Base-by-base conservation (phyloP, 64 coral and sea anemone genomes). In the Pachyseris speciosa region DNA sequence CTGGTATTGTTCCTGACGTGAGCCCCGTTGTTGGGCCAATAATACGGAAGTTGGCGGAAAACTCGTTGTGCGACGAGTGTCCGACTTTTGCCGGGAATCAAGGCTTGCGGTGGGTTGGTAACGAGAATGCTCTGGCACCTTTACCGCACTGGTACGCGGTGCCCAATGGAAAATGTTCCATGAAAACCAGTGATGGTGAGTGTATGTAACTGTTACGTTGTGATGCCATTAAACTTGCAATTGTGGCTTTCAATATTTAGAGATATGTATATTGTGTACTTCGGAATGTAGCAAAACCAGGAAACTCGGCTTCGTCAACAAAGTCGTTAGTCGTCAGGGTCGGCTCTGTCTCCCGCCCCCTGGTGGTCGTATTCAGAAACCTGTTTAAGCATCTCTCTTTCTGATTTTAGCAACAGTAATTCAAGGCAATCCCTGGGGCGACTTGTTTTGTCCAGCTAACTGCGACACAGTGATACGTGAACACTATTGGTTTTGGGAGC, bases 131-230 rank as follows among this genome's bases (percentile, higher is more conserved):
- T 6, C 9, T 86, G 15, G 85, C 94, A 19, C 86, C 90, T 24
- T 73, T 96, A 25, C 94, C 94, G 6, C 92, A 96, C 71, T 96
- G 94, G 94, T 96, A 96, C 30, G 31, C 94, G 37, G 90, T 96
- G 8, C 85, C 78, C 19, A 80, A 93, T 15, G 94, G 90, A 80
- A 86, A 89, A 60, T 96, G 94, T 27, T 78, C 88, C 51, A 71
- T 66, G 40, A 87, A 94, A 38, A 94, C 92, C 13, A n/a, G 48
- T 27, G 48, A 84, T 49, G 86, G 92, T 88, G 28, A 64, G 75
- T 50, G 9, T 12, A 9, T 27, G 28, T 2, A 38, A 12, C 15
- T 64, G 79, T n/a, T n/a, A 9, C 33, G 36, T 7, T 20, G 10
- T 16, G 44, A 20, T 48, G 74, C 12, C 16, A 6, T 1, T 74